Evolutionary conservation across 2,888 invertebrate species (phyloP).

Genomic region (Dasysyrphus tricinctus): DNA sequence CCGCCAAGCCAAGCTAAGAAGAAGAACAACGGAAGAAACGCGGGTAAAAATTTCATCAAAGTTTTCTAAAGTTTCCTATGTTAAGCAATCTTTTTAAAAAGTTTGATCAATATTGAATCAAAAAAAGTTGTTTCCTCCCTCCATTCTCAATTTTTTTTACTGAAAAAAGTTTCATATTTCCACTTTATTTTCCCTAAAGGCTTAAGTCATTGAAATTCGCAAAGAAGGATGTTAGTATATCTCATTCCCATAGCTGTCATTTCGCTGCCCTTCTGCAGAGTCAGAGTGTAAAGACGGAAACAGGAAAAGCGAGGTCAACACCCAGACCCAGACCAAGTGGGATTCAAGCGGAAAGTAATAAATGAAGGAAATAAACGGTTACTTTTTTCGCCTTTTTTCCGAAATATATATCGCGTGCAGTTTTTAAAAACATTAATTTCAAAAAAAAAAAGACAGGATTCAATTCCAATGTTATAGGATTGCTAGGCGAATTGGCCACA

Average conservation of each 20-base stretch:
- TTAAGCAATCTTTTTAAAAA: constrained; percentile 72
- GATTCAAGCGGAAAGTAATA: constrained; percentile 59
- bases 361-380: constrained; percentile 58
- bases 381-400: constrained; percentile 38
- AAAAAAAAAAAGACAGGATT: constrained; percentile 48
- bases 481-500: not conserved
- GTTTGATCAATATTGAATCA: constrained; percentile 75
- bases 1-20: not conserved
- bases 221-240: constrained; percentile 41
- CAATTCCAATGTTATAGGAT: constrained; percentile 37
- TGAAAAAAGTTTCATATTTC: constrained; percentile 17
- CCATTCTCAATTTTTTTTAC: constrained; percentile 11
- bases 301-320: constrained; percentile 60
- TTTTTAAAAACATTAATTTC: constrained; percentile 16
- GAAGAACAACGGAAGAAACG: constrained; percentile 1
- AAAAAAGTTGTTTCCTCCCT: constrained; percentile 34
- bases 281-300: constrained; percentile 31
- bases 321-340: constrained; percentile 50
- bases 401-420: constrained; percentile 24
- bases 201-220: constrained; percentile 69
- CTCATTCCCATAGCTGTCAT: too few species aligned
- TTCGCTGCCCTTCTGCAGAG: constrained; percentile 11
- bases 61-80: constrained; percentile 62
- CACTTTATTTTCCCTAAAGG: constrained; percentile 36
- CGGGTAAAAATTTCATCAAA: constrained; percentile 60